A percentile compares a stretch with the other conserved stretches of the same genome.
Conservation (phyloP, 2,797 vertebrate genomes). For the Monodelphis domestica region DNA sequence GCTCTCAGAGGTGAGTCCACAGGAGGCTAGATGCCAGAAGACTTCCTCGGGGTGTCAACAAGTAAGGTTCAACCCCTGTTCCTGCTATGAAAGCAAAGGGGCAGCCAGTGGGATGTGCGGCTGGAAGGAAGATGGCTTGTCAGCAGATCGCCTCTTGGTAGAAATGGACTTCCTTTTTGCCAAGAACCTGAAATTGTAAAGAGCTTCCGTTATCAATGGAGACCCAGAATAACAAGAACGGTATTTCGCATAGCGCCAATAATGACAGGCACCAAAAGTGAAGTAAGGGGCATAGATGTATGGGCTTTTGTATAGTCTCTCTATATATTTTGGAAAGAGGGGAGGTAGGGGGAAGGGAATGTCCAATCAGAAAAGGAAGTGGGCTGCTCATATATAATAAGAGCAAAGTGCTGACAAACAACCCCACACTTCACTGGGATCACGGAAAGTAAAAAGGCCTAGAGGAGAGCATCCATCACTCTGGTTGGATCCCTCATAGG, state of each 20-base stretch:
- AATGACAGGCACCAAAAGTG: background rate
- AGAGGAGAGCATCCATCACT: background rate
- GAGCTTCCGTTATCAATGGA: constrained; percentile 44
- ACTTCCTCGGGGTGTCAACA: background rate
- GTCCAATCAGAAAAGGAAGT: background rate
- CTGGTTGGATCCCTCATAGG: background rate
- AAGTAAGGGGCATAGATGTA: background rate
- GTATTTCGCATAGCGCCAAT: background rate
- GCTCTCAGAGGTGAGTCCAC: background rate
- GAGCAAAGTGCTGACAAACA: background rate
- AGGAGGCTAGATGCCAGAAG: background rate
- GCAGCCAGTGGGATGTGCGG: background rate
- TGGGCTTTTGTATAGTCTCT: background rate
- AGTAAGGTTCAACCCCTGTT: background rate
- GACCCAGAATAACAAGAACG: constrained; percentile 31
- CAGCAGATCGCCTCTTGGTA: constrained; percentile 42
- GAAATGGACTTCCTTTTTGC: constrained; percentile 45
- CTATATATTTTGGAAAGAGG: background rate
- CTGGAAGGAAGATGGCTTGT: constrained; percentile 13
- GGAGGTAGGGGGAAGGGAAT: background rate
- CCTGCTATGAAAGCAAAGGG: background rate
- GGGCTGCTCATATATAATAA: background rate
- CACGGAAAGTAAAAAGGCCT: background rate
- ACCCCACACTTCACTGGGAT: background rate
- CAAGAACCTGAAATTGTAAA: constrained; percentile 71